These are phyloP conservation scores for Morelia viridis DNA, from an alignment of 2,797 vertebrate species.

Conservation along the genomic window DNA sequence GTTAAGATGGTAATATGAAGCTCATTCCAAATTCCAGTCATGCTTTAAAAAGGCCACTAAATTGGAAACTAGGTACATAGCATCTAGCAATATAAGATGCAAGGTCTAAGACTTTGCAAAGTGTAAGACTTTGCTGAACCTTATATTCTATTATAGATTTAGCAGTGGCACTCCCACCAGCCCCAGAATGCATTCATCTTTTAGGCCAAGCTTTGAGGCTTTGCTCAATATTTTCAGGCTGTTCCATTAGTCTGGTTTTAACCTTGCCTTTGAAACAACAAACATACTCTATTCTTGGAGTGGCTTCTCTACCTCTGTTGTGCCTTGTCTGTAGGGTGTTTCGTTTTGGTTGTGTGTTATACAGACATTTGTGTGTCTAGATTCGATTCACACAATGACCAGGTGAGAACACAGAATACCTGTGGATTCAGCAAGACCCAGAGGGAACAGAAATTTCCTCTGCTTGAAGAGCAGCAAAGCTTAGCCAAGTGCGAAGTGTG, in stretches of 20 bases:
- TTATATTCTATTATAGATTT: not conserved
- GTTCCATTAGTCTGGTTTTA: no score
- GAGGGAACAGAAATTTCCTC: not conserved
- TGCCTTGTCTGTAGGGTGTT: not conserved
- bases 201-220: not conserved
- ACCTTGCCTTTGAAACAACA: not conserved
- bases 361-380: not conserved
- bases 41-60: no score
- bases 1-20: no score
- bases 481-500: not conserved
- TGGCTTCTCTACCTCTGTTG: not conserved
- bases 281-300: not conserved
- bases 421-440: not conserved
- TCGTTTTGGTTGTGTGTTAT: constrained; percentile 13
- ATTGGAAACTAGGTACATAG: no score
- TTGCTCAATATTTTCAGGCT: not conserved
- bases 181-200: not conserved
- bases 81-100: not conserved
- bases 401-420: not conserved
- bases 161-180: not conserved
- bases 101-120: not conserved
- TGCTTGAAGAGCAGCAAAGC: not conserved
- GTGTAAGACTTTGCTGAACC: not conserved
- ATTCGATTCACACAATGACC: not conserved
- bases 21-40: no score